Evolutionary conservation across 1,140 invertebrate species (phyloP).

Genomic region (Coelopa frigida): DNA sequence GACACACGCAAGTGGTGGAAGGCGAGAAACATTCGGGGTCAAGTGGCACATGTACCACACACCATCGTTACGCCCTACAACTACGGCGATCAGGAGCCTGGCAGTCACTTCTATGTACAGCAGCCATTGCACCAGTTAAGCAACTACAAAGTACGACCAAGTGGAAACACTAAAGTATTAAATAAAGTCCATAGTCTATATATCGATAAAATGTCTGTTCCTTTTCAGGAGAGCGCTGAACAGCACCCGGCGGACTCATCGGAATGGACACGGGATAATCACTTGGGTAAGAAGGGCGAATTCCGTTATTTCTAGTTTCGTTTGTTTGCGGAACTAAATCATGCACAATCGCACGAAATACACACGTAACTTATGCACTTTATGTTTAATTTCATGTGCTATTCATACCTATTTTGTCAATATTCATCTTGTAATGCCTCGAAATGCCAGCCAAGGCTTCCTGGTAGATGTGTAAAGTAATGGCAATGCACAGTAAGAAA

Average conservation of each 20-base stretch:
- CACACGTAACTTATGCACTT: too few species aligned
- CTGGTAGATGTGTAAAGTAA: too few species aligned
- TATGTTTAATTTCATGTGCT: too few species aligned
- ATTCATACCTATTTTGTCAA: too few species aligned
- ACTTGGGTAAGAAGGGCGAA: constrained; percentile 90
- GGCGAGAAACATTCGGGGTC: constrained; percentile 79
- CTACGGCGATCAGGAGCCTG: constrained; percentile 50
- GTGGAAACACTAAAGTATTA: not conserved
- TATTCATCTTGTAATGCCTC: too few species aligned
- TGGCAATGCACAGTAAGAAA: too few species aligned
- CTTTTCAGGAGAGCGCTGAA: constrained; percentile 45
- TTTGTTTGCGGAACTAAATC: too few species aligned
- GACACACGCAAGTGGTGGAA: constrained; percentile 98
- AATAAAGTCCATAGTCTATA: too few species aligned
- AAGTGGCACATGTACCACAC: constrained; percentile 92
- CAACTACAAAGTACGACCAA: not conserved
- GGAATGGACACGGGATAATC: constrained; percentile 77
- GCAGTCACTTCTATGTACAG: constrained; percentile 60
- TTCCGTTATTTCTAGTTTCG: constrained; percentile 80
- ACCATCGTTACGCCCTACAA: constrained; percentile 81
- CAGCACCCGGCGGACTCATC: constrained; percentile 49
- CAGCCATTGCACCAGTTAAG: constrained; percentile 13
- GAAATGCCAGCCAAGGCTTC: too few species aligned
- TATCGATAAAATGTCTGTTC: not conserved
- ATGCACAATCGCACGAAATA: too few species aligned